Percentiles rank a stretch among this genome's conserved stretches.
Evolutionary conservation across 2,797 vertebrate species (phyloP).

Genomic region (Trachurus trachurus): DNA sequence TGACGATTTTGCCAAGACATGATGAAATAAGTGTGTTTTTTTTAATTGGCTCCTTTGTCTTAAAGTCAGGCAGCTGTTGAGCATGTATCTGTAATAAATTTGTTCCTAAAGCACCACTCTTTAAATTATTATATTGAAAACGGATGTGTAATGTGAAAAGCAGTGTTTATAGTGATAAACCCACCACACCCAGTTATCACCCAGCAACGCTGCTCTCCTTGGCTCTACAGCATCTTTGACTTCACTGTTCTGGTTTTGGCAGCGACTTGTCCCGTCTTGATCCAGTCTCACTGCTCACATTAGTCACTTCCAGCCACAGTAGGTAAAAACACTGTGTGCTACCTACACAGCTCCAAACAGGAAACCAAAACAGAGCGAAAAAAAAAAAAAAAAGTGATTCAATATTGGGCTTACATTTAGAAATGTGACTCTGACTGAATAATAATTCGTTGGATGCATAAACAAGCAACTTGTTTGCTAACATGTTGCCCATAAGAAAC

Average conservation of each 20-base stretch:
- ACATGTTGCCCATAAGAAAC: background rate
- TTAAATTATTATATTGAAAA: background rate
- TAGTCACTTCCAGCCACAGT: slow-evolving; percentile 1
- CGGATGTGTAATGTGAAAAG: background rate
- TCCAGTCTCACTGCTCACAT: background rate
- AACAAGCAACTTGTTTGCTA: background rate
- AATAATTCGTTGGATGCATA: background rate
- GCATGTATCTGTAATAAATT: background rate
- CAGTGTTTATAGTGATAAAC: background rate
- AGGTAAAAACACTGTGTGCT: too few relatives aligned
- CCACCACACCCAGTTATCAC: background rate
- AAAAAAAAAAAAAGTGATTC: background rate
- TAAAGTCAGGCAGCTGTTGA: background rate
- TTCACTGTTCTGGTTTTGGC: too few relatives aligned
- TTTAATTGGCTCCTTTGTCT: background rate
- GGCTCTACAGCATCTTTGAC: background rate
- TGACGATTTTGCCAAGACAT: background rate
- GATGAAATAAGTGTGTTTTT: background rate
- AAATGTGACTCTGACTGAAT: background rate
- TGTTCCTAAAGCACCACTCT: background rate
- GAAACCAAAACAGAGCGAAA: background rate
- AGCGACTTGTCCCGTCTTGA: background rate
- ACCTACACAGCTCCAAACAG: too few relatives aligned
- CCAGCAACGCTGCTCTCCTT: background rate
- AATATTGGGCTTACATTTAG: background rate